These are phyloP conservation scores for Eilema griseolum DNA, from an alignment of 2,888 invertebrate species.

Conservation along the genomic window DNA sequence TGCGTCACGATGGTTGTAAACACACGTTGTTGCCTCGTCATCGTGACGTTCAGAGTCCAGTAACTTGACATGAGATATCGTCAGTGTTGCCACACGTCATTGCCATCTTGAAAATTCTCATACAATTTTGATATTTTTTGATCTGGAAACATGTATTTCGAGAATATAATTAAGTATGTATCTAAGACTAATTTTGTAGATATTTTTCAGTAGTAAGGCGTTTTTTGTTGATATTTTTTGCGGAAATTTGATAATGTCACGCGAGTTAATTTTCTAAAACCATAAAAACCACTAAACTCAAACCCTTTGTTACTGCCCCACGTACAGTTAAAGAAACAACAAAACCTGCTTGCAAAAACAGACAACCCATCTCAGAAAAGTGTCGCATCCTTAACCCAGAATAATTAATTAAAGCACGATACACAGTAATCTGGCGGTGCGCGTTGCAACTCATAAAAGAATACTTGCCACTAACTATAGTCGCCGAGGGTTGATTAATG, in stretches of 20 bases:
- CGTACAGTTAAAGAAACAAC: not conserved
- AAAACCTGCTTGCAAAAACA: slow-evolving; percentile 30
- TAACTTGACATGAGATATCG: slow-evolving; percentile 55
- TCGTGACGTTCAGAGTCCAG: slow-evolving; percentile 54
- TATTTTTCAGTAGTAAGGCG: not conserved
- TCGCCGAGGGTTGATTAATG: slow-evolving; percentile 44
- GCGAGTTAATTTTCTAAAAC: not conserved
- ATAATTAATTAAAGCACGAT: slow-evolving; percentile 44
- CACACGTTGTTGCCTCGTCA: slow-evolving; percentile 58
- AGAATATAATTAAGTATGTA: too few relatives aligned
- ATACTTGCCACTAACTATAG: slow-evolving; percentile 41
- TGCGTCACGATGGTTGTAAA: slow-evolving; percentile 54
- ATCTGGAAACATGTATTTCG: too few relatives aligned
- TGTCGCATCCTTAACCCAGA: slow-evolving; percentile 39
- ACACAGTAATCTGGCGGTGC: slow-evolving; percentile 40
- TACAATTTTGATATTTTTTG: not conserved
- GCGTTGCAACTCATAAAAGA: slow-evolving; percentile 44
- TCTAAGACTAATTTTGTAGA: not conserved
- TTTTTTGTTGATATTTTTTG: not conserved
- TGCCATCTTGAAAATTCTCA: not conserved
- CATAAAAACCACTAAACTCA: not conserved
- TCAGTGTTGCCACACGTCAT: slow-evolving; percentile 32
- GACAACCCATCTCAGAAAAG: slow-evolving; percentile 37
- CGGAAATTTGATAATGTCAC: not conserved
- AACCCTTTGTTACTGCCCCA: not conserved